Base-by-base conservation (phyloP, 2,797 vertebrate species). In the Pygocentrus nattereri region DNA sequence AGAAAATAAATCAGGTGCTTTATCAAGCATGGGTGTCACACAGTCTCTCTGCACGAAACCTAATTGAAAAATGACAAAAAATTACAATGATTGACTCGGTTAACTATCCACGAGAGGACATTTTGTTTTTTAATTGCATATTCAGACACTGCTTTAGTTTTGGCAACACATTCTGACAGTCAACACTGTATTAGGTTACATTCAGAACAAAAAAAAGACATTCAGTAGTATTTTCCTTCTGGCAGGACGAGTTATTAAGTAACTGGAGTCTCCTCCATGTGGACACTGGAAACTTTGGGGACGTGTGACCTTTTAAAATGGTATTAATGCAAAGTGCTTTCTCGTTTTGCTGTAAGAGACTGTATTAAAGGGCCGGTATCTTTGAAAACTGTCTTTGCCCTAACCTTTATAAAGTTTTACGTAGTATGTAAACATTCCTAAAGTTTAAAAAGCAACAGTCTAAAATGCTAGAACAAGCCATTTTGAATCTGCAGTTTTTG, bases 11-110 rank as follows among this genome's bases (percentile, higher is more conserved):
- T n/a, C n/a, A n/a, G n/a, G n/a, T n/a, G n/a, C n/a, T n/a, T n/a
- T n/a, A n/a, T n/a, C n/a, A n/a, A n/a, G 47, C 44, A 47, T 47
- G 1, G 13, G 13, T 47, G 50, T 18, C 67, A 4, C 31, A 38
- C 31, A 67, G 3, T 1, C 91, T 64, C 93, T 95, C 93, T 95
- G 93, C 94, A 58, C 93, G 62, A 85, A 86, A 87, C 91, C 90
- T 90, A 89, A 91, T 89, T 87, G 80, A 77, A 47, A 85, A 68
- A 21, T 38, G 11, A 16, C 49, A 5, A 3, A 34, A 7, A 41
- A 69, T 50, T 21, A 54, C 78, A 44, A 31, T 58, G 44, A 73
- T 52, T 31, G 58, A 54, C 64, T 85, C 41, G 65, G 21, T 69
- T 81, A 76, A 77, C 80, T 61, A 77, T 70, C 64, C 52, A 79